Percentiles rank a stretch among this genome's conserved stretches.
phyloP scores from a whole-genome alignment of 2,888 invertebrate species.

The Hofmannophila pseudospretella region DNA sequence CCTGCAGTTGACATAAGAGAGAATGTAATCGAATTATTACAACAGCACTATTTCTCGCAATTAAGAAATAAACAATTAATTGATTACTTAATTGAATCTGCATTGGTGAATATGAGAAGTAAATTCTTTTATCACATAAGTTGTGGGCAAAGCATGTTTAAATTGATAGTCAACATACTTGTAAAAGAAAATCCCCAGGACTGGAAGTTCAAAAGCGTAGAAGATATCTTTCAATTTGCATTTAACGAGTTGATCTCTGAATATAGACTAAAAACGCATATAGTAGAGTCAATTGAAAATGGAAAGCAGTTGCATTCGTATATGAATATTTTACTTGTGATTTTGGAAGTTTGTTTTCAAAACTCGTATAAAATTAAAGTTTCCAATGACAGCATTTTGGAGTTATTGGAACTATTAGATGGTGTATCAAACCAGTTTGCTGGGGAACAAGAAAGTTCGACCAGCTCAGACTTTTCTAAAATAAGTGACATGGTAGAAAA shows the following conservation, averaged over 20 bases:
- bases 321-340: conserved; percentile 47
- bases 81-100: conserved; percentile 50
- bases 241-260: conserved; percentile 40
- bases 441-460: conserved; percentile 44
- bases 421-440: conserved; percentile 55
- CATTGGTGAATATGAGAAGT: conserved; percentile 68
- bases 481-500: conserved; percentile 84
- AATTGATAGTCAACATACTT: conserved; percentile 62
- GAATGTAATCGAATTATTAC: conserved; percentile 66
- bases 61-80: conserved; percentile 33
- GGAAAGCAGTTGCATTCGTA: conserved; percentile 74
- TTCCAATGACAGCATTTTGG: conserved; percentile 22
- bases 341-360: conserved; percentile 40
- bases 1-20: conserved; percentile 81
- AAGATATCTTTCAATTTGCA: conserved; percentile 50
- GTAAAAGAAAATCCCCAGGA: conserved; percentile 28
- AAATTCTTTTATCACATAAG: conserved; percentile 80
- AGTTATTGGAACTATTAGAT: conserved; percentile 42
- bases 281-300: conserved; percentile 65
- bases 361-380: conserved; percentile 35
- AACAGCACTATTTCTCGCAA: conserved; percentile 60
- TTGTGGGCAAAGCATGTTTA: conserved; percentile 77
- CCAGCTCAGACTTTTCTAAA: conserved; percentile 85
- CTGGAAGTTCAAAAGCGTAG: conserved; percentile 35
- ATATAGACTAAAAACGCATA: conserved; percentile 48